Conservation (phyloP, 2,113 vertebrate genomes). For the Petroica traversi region DNA sequence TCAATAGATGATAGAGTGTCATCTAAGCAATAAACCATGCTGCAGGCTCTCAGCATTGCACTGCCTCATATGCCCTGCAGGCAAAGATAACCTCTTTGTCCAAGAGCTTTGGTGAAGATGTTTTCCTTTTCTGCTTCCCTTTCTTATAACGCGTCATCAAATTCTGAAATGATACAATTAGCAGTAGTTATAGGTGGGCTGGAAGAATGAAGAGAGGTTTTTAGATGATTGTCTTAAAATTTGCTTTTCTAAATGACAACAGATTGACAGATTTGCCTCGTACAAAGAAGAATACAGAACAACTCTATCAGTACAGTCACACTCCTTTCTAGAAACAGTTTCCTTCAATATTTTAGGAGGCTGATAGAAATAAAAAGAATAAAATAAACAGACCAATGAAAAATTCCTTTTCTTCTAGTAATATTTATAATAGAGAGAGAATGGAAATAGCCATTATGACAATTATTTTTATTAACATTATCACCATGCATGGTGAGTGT, state of each 20-base stretch:
- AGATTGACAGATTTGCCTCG: not conserved
- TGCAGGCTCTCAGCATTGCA: not conserved
- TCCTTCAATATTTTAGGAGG: not conserved
- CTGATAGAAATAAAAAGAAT: not conserved
- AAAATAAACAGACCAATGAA: not conserved
- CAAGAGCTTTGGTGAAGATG: not conserved
- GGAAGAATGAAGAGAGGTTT: not conserved
- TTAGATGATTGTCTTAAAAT: not conserved
- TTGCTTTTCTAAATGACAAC: not conserved
- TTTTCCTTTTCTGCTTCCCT: not conserved
- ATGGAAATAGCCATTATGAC: not conserved
- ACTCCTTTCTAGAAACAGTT: not conserved
- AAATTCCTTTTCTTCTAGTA: not conserved
- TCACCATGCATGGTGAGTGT: not conserved
- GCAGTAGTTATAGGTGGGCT: not conserved
- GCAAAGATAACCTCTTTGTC: not conserved
- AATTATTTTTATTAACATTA: not conserved
- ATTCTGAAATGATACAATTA: slow-evolving; percentile 32
- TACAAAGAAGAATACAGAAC: not conserved
- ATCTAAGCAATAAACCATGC: not conserved
- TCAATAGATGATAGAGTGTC: not conserved
- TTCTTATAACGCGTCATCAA: not conserved
- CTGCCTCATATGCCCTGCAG: not conserved
- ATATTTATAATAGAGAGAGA: not conserved
- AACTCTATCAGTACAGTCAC: not conserved